A percentile compares a stretch with the other conserved stretches of the same genome.
These are phyloP conservation scores for Xenopus tropicalis DNA, from an alignment of 2,113 vertebrate genomes.

Conservation along the genomic window DNA sequence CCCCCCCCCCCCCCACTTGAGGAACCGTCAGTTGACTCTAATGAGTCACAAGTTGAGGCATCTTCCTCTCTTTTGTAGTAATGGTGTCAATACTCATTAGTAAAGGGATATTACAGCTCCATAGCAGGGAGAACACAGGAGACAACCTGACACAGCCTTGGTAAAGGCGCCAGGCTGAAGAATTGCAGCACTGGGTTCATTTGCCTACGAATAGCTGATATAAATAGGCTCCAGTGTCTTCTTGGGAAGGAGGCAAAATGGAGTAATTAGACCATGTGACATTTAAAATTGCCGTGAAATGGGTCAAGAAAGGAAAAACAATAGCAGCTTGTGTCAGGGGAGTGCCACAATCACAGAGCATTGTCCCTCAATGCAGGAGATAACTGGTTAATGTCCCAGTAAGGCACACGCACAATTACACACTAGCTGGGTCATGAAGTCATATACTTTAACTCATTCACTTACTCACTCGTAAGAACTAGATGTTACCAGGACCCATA, in stretches of 20 bases:
- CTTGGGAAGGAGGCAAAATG: conserved; percentile 44
- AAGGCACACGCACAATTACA: not conserved
- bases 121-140: not conserved
- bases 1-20: not conserved
- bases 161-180: conserved; percentile 50
- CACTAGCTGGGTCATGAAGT: not conserved
- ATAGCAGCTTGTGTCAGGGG: conserved; percentile 20
- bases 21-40: conserved; percentile 12
- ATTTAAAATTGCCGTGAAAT: conserved; percentile 43
- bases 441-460: not conserved
- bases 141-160: conserved; percentile 30
- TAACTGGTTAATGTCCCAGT: conserved; percentile 27
- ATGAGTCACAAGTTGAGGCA: conserved; percentile 4
- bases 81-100: conserved; percentile 13
- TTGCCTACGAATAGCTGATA: conserved; percentile 48
- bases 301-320: conserved; percentile 13
- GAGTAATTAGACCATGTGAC: conserved; percentile 47
- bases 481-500: no score
- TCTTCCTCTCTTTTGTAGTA: conserved; percentile 3
- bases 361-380: conserved; percentile 3
- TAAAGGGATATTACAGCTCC: conserved; percentile 11
- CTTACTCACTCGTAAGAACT: no score
- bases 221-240: conserved; percentile 46
- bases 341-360: not conserved
- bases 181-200: conserved; percentile 32